These are phyloP conservation scores for Lepeophtheirus salmonis DNA, from an alignment of 1,140 invertebrate genomes.

Conservation along the genomic window DNA sequence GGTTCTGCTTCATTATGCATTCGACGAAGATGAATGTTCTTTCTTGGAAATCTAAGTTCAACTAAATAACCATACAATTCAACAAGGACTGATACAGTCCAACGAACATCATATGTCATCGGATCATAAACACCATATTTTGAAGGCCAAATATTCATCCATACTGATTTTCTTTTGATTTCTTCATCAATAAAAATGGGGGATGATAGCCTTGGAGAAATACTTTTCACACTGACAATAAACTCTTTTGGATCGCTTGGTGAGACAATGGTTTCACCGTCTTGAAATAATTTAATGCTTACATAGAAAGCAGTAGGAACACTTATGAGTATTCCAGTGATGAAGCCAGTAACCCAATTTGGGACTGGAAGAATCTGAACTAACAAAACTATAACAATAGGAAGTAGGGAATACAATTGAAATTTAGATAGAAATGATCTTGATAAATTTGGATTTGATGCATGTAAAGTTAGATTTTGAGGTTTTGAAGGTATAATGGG, in stretches of 20 bases:
- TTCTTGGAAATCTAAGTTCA: slow-evolving; percentile 4
- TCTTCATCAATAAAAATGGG: slow-evolving; percentile 7
- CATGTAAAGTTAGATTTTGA: too few relatives aligned
- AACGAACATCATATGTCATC: slow-evolving; percentile 4
- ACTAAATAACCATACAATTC: neutral
- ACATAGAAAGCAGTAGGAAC: neutral
- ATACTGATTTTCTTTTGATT: slow-evolving; percentile 1
- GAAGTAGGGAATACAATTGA: neutral
- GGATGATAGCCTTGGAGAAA: neutral
- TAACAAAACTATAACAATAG: neutral
- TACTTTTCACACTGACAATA: neutral
- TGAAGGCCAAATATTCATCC: slow-evolving; percentile 10
- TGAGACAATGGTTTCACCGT: neutral
- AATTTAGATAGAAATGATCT: neutral
- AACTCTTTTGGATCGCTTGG: slow-evolving; percentile 2
- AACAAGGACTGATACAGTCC: neutral
- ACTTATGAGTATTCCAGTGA: neutral
- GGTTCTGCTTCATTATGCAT: slow-evolving; percentile 6
- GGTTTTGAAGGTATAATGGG: neutral
- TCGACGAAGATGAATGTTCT: neutral
- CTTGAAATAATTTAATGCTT: neutral
- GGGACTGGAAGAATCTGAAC: slow-evolving; percentile 1
- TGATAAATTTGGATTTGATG: neutral
- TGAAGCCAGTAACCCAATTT: neutral
- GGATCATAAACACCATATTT: slow-evolving; percentile 4